Base-by-base conservation (phyloP, 2,888 invertebrate genomes). In the Brachyopa scutellaris region DNA sequence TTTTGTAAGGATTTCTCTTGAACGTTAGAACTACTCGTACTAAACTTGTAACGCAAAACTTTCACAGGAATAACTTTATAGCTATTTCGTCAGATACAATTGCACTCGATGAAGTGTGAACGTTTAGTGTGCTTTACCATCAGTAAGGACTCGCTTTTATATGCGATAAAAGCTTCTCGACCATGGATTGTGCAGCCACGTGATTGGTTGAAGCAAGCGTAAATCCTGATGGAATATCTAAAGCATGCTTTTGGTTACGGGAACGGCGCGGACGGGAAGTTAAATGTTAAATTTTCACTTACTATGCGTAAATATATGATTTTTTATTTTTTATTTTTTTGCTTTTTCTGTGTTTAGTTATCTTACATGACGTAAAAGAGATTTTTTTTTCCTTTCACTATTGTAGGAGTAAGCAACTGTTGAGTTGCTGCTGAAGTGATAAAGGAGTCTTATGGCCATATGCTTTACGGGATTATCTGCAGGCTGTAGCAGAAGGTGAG, bases 81-180 rank as follows among this genome's bases (percentile, higher is more conserved):
- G 0, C 8, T 19, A n/a, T 17, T 29, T 21, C 8, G 55, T n/a
- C 11, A 33, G 51, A 73, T 66, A 84, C 76, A 45, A 78, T 59
- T 76, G 80, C 84, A 85, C 85, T 84, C 84, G 82, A 70, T 62
- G 82, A 84, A 64, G 19, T 76, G 64, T 59, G 73, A 72, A 85
- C 66, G 77, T 74, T 69, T 85, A 85, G 84, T 85, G 85, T 85
- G 74, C 74, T 64, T 64, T 69, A 29, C 49, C 64, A 29, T 31
- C 13, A 38, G 15, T 49, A 67, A 76, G 67, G 78, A 79, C 76
- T 67, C 33, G 74, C 83, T 84, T 85, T 84, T 85, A 85, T 85
- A 85, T 78, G 61, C 61, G 26, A 61, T 57, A 70, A 85, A 84
- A 85, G 84, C 84, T 85, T 70, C 29, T 29, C 42, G 17, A 47